Percentiles rank a stretch among this genome's conserved stretches.
Evolutionary conservation across 2,797 vertebrate genomes (phyloP).

Genomic region (Dryobates pubescens): DNA sequence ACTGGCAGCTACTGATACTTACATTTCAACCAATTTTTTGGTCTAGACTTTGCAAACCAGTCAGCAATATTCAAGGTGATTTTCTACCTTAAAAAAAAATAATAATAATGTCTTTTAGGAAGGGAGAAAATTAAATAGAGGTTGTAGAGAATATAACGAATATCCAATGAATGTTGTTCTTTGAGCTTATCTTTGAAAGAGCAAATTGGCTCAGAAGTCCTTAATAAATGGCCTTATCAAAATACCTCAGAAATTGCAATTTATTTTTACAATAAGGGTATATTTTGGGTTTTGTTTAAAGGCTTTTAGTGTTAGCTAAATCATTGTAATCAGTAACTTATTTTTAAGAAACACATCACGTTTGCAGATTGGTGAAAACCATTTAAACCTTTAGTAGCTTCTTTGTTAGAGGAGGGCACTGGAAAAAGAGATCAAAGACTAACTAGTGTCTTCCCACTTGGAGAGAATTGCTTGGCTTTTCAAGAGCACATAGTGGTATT

Average conservation of each 20-base stretch:
- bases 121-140: constrained; percentile 45
- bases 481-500: neutral
- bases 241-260: constrained; percentile 63
- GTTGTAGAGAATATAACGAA: constrained; percentile 67
- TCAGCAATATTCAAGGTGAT: constrained; percentile 50
- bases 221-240: constrained; percentile 76
- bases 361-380: constrained; percentile 52
- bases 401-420: neutral
- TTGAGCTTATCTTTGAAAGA: constrained; percentile 82
- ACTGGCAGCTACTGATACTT: constrained; percentile 21
- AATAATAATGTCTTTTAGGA: constrained; percentile 49
- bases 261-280: constrained; percentile 57
- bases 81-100: constrained; percentile 59
- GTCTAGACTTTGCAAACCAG: constrained; percentile 10
- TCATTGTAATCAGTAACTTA: neutral
- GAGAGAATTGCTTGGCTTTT: neutral
- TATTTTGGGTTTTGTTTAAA: constrained; percentile 74
- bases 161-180: constrained; percentile 56
- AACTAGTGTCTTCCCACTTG: neutral
- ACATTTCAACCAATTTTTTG: constrained; percentile 30
- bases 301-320: constrained; percentile 55
- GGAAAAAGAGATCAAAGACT: constrained; percentile 30
- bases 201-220: constrained; percentile 70
- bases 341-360: constrained; percentile 56
- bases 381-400: neutral